Percentiles rank a stretch among this genome's conserved stretches.
phyloP scores from a whole-genome alignment of 2,797 vertebrate species.

The Craterocephalus amniculus region DNA sequence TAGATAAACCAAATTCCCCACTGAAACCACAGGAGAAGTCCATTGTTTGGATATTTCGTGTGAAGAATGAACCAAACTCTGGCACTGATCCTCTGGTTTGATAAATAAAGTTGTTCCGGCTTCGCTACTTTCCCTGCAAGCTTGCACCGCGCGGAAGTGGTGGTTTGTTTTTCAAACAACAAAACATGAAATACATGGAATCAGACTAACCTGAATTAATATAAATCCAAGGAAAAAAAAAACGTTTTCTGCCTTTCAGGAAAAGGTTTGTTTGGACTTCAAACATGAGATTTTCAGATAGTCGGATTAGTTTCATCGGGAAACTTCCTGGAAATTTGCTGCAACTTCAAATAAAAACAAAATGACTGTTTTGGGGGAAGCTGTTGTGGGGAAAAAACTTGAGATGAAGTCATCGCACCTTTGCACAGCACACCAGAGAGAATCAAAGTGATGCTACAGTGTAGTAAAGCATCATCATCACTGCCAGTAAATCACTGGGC shows the following conservation, averaged over 20 bases:
- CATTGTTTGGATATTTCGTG: too few relatives aligned
- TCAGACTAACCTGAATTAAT: constrained; percentile 2
- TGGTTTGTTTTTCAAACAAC: too few relatives aligned
- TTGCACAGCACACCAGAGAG: constrained; percentile 22
- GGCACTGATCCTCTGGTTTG: too few relatives aligned
- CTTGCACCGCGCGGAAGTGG: too few relatives aligned
- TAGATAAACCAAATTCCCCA: too few relatives aligned
- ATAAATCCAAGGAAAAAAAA: constrained; percentile 1
- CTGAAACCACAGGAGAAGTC: too few relatives aligned
- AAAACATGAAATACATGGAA: constrained; percentile 6
- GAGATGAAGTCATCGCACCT: constrained; percentile 46
- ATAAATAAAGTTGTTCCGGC: too few relatives aligned
- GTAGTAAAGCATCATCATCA: constrained; percentile 45
- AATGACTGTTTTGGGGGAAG: too few relatives aligned
- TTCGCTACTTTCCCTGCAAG: too few relatives aligned
- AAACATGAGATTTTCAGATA: too few relatives aligned
- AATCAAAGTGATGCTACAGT: constrained; percentile 42
- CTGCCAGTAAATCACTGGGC: constrained; percentile 62
- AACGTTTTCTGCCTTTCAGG: not conserved
- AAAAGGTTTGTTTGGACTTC: constrained; percentile 3
- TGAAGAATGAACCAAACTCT: too few relatives aligned
- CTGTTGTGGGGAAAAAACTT: constrained; percentile 17
- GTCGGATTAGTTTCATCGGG: too few relatives aligned
- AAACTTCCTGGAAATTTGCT: constrained; percentile 12
- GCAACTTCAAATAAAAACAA: constrained; percentile 4